Percentiles rank a stretch among this genome's conserved stretches.
Evolutionary conservation across 2,113 vertebrate species (phyloP).

Genomic region (Castor canadensis): DNA sequence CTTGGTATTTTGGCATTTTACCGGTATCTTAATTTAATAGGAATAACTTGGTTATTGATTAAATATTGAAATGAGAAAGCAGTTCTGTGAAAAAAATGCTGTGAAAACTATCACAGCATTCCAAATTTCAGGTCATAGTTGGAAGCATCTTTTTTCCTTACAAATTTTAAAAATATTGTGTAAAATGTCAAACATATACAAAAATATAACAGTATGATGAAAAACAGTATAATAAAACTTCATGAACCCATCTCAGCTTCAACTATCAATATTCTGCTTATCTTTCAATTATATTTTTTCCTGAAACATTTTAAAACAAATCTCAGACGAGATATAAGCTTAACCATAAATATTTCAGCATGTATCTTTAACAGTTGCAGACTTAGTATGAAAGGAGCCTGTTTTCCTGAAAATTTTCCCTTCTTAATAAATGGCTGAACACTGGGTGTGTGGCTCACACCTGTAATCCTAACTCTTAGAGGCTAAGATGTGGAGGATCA

Average conservation of each 20-base stretch:
- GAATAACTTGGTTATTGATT: background rate
- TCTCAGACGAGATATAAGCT: background rate
- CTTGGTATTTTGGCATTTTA: constrained; percentile 32
- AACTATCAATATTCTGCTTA: background rate
- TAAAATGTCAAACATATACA: constrained; percentile 30
- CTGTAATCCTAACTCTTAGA: no score
- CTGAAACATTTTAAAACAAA: constrained; percentile 35
- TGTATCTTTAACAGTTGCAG: background rate
- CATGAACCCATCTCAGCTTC: background rate
- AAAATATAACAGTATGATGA: background rate
- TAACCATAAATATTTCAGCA: constrained; percentile 10
- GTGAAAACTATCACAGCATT: constrained; percentile 41
- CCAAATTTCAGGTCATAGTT: constrained; percentile 22
- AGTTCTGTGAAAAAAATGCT: constrained; percentile 21
- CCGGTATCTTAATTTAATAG: constrained; percentile 29
- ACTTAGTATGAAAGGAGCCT: background rate
- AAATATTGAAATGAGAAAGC: constrained; percentile 44
- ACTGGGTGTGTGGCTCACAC: no score
- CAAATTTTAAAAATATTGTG: background rate
- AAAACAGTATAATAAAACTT: background rate
- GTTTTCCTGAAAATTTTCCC: background rate
- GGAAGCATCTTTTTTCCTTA: constrained; percentile 10
- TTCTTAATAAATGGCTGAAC: constrained; percentile 19
- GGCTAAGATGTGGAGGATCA: no score
- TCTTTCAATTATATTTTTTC: constrained; percentile 47